These are phyloP conservation scores for Pelecanoides urinatrix DNA, from an alignment of 2,113 vertebrate genomes.

Conservation along the genomic window DNA sequence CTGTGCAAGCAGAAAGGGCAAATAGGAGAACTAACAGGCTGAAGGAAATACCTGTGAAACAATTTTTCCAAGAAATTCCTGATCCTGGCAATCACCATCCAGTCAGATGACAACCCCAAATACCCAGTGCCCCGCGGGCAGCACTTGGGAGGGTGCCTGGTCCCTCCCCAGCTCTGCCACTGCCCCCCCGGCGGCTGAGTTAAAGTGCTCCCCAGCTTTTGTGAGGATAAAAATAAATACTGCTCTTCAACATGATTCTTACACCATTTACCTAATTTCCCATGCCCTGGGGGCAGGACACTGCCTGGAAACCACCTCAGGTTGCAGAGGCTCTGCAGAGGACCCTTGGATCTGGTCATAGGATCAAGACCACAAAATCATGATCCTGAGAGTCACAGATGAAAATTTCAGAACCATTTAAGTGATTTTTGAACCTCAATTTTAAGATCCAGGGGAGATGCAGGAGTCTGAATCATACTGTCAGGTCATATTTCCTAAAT, in stretches of 20 bases:
- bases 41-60: background rate
- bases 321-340: background rate
- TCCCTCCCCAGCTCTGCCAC: background rate
- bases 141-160: background rate
- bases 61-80: background rate
- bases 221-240: background rate
- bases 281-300: background rate
- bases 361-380: background rate
- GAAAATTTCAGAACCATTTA: background rate
- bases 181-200: background rate
- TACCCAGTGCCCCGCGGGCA: accelerated
- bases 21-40: background rate
- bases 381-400: background rate
- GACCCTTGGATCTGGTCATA: background rate
- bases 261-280: background rate
- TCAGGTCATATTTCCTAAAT: background rate
- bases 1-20: background rate
- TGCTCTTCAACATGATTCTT: background rate
- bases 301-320: background rate
- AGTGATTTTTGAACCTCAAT: background rate
- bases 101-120: background rate
- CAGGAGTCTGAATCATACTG: accelerated
- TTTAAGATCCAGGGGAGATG: accelerated
- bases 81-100: background rate
- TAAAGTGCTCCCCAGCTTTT: background rate